Conservation (phyloP, 2,888 invertebrate species). For the Tortrix viridana region DNA sequence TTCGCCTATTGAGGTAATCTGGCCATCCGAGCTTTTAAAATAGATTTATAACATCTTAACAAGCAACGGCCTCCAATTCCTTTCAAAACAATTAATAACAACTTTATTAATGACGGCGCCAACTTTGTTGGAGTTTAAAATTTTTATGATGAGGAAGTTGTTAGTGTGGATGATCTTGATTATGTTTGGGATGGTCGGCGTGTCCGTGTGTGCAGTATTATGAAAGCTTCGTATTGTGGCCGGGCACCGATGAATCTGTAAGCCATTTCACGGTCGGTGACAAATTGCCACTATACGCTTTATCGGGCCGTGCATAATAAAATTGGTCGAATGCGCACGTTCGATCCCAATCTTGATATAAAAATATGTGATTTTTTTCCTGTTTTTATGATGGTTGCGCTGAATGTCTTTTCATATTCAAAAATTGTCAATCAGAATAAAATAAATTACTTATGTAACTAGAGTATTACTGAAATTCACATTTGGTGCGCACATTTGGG, state of each 20-base stretch:
- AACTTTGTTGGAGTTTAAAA: constrained; percentile 6
- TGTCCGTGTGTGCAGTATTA: not conserved
- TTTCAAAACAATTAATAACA: constrained; percentile 20
- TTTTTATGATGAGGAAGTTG: not conserved
- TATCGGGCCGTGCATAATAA: constrained; percentile 49
- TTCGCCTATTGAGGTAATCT: not conserved
- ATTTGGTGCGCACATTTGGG: too few relatives aligned
- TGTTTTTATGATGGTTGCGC: not conserved
- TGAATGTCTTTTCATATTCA: not conserved
- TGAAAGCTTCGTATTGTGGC: constrained; percentile 13
- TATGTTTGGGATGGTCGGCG: not conserved
- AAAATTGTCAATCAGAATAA: not conserved
- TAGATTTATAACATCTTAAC: constrained; percentile 14
- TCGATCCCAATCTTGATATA: constrained; percentile 40
- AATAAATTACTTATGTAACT: too few relatives aligned
- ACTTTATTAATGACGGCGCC: constrained; percentile 12
- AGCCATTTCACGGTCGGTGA: constrained; percentile 53
- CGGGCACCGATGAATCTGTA: constrained; percentile 46
- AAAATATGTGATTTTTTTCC: constrained; percentile 12
- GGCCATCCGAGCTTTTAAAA: not conserved
- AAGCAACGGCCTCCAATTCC: constrained; percentile 15
- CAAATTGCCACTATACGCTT: constrained; percentile 55
- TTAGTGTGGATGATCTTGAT: not conserved
- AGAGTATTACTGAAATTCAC: too few relatives aligned
- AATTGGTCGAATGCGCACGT: constrained; percentile 41